Percentiles rank a stretch among this genome's conserved stretches.
Evolutionary conservation across 2,113 vertebrate species (phyloP).

Genomic region (Saccopteryx leptura): DNA sequence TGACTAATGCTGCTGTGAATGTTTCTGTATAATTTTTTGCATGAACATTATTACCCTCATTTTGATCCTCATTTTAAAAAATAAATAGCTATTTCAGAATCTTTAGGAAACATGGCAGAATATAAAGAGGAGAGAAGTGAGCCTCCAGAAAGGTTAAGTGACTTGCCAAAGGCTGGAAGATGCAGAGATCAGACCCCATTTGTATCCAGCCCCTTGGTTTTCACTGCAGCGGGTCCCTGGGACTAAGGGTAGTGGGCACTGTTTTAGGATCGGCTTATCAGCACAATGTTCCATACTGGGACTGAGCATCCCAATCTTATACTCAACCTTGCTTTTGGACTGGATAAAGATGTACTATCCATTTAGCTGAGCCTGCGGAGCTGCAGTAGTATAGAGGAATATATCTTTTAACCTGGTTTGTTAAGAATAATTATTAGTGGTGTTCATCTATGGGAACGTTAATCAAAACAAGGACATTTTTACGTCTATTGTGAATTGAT

Average conservation of each 20-base stretch:
- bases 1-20: not conserved
- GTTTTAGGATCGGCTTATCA: not conserved
- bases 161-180: too few species aligned
- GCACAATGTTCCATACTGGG: not conserved
- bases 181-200: not conserved
- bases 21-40: not conserved
- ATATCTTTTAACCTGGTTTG: not conserved
- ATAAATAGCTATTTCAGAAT: not conserved
- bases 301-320: not conserved
- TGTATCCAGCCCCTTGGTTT: not conserved
- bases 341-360: not conserved
- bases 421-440: not conserved
- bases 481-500: not conserved
- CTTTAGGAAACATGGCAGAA: not conserved
- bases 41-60: not conserved
- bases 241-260: not conserved
- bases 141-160: not conserved
- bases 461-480: slow-evolving; percentile 21
- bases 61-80: not conserved
- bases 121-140: not conserved
- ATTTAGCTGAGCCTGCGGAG: not conserved
- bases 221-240: not conserved
- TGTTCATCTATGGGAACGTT: not conserved
- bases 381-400: not conserved
- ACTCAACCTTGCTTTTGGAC: not conserved